phyloP scores from a whole-genome alignment of 2,888 invertebrate genomes.

The Drosophila atroscutellata region DNA sequence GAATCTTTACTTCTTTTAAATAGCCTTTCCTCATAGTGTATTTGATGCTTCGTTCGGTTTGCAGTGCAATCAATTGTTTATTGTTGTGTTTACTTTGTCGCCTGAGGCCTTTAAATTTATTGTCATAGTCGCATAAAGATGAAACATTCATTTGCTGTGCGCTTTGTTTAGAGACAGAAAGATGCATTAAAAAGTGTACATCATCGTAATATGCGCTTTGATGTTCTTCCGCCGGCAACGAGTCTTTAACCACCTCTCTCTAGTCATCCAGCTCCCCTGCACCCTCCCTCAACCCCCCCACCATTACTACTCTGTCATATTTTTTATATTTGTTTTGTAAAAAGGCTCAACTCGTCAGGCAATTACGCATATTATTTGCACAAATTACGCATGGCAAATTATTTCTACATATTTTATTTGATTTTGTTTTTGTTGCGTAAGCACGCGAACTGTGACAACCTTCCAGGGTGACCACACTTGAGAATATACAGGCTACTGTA shows the following conservation, averaged over 20 bases:
- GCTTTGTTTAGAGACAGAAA: constrained; percentile 51
- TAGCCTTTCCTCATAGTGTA: constrained; percentile 13
- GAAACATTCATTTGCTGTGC: constrained; percentile 43
- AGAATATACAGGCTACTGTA: background rate
- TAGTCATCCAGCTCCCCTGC: background rate
- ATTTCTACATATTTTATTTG: constrained; percentile 65
- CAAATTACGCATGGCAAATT: constrained; percentile 79
- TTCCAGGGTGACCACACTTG: background rate
- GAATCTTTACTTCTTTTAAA: background rate
- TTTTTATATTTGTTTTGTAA: constrained; percentile 5
- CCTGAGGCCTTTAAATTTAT: constrained; percentile 74
- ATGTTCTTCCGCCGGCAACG: constrained; percentile 58
- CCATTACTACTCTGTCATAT: background rate
- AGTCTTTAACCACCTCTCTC: constrained; percentile 18
- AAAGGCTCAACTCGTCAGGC: constrained; percentile 43
- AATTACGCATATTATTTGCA: constrained; percentile 80
- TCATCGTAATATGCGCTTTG: constrained; percentile 63
- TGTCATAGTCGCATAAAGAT: constrained; percentile 62
- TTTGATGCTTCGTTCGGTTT: constrained; percentile 13
- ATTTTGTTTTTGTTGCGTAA: constrained; percentile 52
- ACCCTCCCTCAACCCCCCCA: background rate
- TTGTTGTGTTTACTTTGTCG: constrained; percentile 79
- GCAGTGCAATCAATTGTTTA: constrained; percentile 44
- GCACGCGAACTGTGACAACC: constrained; percentile 54
- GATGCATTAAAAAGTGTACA: constrained; percentile 19